Evolutionary conservation across 1,140 invertebrate genomes (phyloP).

Genomic region (Pollicipes pollicipes): DNA sequence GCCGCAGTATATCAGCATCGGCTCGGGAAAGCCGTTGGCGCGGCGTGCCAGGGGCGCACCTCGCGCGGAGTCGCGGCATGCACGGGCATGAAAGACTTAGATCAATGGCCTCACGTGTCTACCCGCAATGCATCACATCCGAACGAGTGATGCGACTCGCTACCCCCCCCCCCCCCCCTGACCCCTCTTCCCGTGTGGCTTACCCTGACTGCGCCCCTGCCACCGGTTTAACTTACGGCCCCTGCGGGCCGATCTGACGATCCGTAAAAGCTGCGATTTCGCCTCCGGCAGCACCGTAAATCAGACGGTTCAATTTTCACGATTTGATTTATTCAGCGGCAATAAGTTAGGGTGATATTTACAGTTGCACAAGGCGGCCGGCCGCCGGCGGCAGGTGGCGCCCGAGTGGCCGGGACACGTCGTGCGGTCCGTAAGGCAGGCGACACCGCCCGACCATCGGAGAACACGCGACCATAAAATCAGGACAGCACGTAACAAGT

Average conservation of each 20-base stretch:
- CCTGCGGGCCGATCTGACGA: neutral
- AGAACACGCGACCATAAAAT: neutral
- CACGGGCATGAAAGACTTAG: neutral
- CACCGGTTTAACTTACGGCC: neutral
- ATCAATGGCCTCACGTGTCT: neutral
- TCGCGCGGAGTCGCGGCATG: no score
- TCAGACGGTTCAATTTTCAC: constrained; percentile 1
- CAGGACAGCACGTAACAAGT: neutral
- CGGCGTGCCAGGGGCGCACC: no score
- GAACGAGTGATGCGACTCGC: neutral
- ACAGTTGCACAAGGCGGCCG: neutral
- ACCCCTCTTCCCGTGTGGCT: no score
- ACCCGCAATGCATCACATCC: neutral
- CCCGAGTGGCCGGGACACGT: neutral
- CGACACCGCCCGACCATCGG: neutral
- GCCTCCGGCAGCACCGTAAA: neutral
- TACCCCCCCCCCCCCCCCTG: neutral
- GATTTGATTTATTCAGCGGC: neutral
- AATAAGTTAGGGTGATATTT: constrained; percentile 2
- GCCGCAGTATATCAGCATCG: no score
- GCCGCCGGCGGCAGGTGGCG: no score
- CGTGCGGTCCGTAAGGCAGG: neutral
- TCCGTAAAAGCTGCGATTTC: neutral
- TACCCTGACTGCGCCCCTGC: neutral
- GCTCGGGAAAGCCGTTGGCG: no score